Conservation (phyloP, 2,888 invertebrate species). For the Ptychoptera albimana region DNA sequence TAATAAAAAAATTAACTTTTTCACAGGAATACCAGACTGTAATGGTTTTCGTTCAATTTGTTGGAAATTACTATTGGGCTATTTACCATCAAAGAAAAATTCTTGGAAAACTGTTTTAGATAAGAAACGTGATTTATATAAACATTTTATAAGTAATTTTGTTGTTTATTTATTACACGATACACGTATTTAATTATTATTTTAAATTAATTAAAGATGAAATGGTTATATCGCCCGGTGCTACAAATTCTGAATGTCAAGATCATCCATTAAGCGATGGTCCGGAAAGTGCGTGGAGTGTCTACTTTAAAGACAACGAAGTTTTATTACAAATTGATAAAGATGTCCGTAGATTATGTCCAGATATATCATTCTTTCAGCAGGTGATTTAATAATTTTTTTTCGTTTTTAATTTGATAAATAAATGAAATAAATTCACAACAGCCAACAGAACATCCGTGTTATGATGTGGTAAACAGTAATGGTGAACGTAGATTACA, state of each 20-base stretch:
- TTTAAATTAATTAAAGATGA: slow-evolving; percentile 43
- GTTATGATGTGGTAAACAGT: slow-evolving; percentile 61
- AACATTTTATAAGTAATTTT: slow-evolving; percentile 57
- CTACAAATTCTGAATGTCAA: not conserved
- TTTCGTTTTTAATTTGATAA: not conserved
- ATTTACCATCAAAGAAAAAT: slow-evolving; percentile 53
- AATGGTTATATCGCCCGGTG: slow-evolving; percentile 73
- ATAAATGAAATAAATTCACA: not conserved
- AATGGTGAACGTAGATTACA: slow-evolving; percentile 71
- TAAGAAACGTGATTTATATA: slow-evolving; percentile 65
- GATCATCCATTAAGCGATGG: slow-evolving; percentile 92
- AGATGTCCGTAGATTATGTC: slow-evolving; percentile 84
- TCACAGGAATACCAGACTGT: slow-evolving; percentile 73
- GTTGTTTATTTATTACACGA: not conserved
- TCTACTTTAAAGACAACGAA: slow-evolving; percentile 94
- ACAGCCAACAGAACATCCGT: slow-evolving; percentile 80
- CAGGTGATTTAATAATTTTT: slow-evolving; percentile 23
- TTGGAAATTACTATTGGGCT: slow-evolving; percentile 80
- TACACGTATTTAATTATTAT: not conserved
- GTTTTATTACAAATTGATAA: slow-evolving; percentile 95
- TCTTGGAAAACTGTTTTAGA: slow-evolving; percentile 51
- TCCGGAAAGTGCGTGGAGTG: slow-evolving; percentile 90
- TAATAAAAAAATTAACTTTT: slow-evolving; percentile 10
- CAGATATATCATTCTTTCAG: slow-evolving; percentile 96
- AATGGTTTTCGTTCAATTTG: slow-evolving; percentile 65